phyloP scores from a whole-genome alignment of 2,888 invertebrate species.

The Rhopalosiphum nymphaeae region DNA sequence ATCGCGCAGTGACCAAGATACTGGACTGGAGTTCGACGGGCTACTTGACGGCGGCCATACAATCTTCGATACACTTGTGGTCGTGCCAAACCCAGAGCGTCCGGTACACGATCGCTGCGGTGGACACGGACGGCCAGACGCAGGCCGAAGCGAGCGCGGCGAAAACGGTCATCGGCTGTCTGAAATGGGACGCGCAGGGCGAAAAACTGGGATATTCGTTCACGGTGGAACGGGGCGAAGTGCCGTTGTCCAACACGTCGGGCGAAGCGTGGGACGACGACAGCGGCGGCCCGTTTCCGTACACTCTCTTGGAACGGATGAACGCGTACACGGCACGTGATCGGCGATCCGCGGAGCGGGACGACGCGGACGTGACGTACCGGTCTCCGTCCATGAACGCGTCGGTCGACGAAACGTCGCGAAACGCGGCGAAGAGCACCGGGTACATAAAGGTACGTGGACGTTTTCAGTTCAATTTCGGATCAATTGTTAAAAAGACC shows the following conservation, averaged over 20 bases:
- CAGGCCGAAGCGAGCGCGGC: background rate
- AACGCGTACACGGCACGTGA: background rate
- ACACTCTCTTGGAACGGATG: background rate
- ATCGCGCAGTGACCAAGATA: constrained; percentile 31
- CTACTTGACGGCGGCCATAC: constrained; percentile 51
- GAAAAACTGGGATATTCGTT: constrained; percentile 40
- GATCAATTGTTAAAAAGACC: no score
- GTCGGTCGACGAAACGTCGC: background rate
- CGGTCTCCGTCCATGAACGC: background rate
- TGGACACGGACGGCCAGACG: background rate
- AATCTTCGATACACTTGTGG: constrained; percentile 56
- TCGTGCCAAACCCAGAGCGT: constrained; percentile 46
- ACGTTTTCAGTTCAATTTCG: no score
- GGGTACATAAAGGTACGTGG: background rate
- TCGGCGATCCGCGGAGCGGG: background rate
- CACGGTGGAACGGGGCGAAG: background rate
- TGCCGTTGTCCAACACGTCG: background rate
- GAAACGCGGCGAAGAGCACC: background rate
- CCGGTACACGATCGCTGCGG: constrained; percentile 7
- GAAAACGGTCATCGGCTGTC: background rate
- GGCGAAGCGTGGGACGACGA: background rate
- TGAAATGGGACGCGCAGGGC: constrained; percentile 49
- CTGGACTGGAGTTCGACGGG: constrained; percentile 59
- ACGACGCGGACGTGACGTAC: background rate
- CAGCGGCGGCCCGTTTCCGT: background rate